Percentiles rank a stretch among this genome's conserved stretches.
Evolutionary conservation across 1,140 invertebrate genomes (phyloP).

Genomic region (Aphis craccivora): DNA sequence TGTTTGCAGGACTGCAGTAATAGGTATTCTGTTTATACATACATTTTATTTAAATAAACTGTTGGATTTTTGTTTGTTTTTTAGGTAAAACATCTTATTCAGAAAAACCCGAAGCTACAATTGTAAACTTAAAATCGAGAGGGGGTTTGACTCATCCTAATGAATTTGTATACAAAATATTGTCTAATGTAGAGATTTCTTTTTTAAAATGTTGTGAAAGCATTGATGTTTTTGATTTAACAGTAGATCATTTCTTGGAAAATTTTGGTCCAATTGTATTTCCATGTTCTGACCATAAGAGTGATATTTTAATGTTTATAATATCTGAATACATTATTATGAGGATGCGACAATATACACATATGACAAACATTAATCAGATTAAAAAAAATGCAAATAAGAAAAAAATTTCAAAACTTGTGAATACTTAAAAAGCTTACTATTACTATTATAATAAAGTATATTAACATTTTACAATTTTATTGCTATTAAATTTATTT

Average conservation of each 20-base stretch:
- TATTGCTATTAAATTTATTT: too few species aligned
- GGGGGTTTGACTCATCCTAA: not conserved
- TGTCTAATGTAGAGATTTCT: not conserved
- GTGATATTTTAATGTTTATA: not conserved
- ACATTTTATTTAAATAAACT: too few species aligned
- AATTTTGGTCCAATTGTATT: not conserved
- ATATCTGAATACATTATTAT: not conserved
- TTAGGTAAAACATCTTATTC: too few species aligned
- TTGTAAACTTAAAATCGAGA: too few species aligned
- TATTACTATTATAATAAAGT: too few species aligned
- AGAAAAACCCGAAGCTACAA: too few species aligned
- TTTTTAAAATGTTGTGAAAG: not conserved
- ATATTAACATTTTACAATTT: too few species aligned
- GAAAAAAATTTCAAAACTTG: not conserved
- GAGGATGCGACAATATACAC: not conserved
- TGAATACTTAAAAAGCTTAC: not conserved
- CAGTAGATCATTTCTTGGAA: not conserved
- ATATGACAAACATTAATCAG: not conserved
- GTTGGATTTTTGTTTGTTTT: too few species aligned
- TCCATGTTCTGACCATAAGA: not conserved
- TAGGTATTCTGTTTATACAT: too few species aligned
- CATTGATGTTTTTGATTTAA: not conserved
- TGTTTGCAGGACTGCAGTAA: not conserved
- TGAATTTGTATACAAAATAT: not conserved
- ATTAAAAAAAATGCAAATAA: not conserved